Evolutionary conservation across 2,797 vertebrate species (phyloP), one percentile per base, ranked within the genome.

Genomic region (Oryzias dopingdopingensis): DNA sequence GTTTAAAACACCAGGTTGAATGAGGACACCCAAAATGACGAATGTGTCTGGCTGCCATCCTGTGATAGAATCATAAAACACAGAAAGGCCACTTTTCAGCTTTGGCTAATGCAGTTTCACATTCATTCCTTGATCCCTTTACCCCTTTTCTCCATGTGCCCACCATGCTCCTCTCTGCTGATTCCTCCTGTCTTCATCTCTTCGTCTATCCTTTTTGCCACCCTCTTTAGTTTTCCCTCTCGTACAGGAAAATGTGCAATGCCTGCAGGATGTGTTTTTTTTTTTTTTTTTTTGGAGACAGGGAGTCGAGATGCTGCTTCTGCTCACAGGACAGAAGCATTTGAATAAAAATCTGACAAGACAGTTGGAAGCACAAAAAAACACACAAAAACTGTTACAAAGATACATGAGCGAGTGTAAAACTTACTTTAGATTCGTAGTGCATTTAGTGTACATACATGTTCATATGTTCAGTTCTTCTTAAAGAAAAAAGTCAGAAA

Each of bases 251-350:
- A 89, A 85, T 81, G 80, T 86, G 88, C 87, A 87, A 87, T 32
- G 82, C 83, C 62, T 77, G 87, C 90, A 88, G 62, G 72, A 72
- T 59, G 65, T 60, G 40, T 75, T 70, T 78, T 83, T 88, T 88
- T 83, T 80, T 69, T 77, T 83, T 86, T 89, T 84, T 80, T 85
- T 83, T 83, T 85, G 80, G 69, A 86, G 80, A 86, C 49, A 3
- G 43, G 63, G 73, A 71, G 86, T 83, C 82, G 83, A 52, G 62
- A 75, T 70, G 86, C 81, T 77, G 80, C 71, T 82, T 81, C 77
- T 69, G 72, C 86, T 62, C 76, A 79, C 55, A 52, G 52, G 67
- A 84, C 59, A 69, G 67, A 72, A 76, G 75, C 64, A 62, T 82
- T 73, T 73, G 65, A 70, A 56, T 65, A 50, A 50, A 63, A 71